Percentiles rank a stretch among this genome's conserved stretches.
Conservation (phyloP, 2,113 vertebrate species). For the Austrofundulus limnaeus region DNA sequence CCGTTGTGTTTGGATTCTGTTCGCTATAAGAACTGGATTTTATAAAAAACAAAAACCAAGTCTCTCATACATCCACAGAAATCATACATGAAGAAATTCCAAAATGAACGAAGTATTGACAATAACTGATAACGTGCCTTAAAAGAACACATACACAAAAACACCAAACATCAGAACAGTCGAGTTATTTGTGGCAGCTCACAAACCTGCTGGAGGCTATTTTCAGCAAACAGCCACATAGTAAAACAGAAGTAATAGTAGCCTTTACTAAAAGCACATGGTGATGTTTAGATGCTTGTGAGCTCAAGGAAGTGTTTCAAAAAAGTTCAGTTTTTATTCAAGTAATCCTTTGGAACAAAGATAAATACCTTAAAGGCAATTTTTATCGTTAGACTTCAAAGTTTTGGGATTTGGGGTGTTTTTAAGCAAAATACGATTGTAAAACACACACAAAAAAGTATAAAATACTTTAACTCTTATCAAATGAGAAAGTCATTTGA, state of each 20-base stretch:
- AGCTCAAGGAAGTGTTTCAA: background rate
- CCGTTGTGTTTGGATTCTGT: background rate
- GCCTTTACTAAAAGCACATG: conserved; percentile 44
- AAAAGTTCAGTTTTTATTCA: background rate
- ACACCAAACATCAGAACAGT: conserved; percentile 13
- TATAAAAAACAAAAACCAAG: background rate
- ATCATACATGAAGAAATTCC: background rate
- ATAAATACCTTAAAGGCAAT: background rate
- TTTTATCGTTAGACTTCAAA: background rate
- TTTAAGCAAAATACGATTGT: background rate
- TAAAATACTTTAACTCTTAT: background rate
- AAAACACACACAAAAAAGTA: background rate
- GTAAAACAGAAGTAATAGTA: conserved; percentile 48
- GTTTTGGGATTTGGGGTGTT: too few relatives aligned
- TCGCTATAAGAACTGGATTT: background rate
- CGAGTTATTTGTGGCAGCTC: conserved; percentile 39
- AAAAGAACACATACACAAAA: conserved; percentile 10
- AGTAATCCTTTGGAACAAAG: background rate
- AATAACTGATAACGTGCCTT: conserved; percentile 20
- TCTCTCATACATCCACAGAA: background rate
- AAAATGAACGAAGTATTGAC: background rate
- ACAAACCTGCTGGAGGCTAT: conserved; percentile 50
- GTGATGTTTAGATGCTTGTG: background rate
- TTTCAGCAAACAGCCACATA: conserved; percentile 38
- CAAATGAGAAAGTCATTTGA: background rate